Evolutionary conservation across 2,113 vertebrate genomes (phyloP).

Genomic region (Pomatostomus ruficeps): DNA sequence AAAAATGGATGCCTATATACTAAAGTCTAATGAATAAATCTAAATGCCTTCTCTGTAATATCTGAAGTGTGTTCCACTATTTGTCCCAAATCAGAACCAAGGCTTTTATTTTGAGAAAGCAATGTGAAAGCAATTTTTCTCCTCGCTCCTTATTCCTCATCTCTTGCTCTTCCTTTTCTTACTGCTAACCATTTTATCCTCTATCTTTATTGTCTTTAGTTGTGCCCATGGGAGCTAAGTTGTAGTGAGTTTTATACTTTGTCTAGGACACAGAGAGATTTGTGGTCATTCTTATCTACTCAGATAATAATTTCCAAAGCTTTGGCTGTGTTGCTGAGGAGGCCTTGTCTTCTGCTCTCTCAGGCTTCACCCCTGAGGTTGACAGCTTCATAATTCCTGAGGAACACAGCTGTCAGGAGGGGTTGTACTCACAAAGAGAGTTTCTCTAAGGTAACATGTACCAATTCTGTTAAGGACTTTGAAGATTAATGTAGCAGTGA

Average conservation of each 20-base stretch:
- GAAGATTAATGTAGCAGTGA: no score
- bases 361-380: conserved; percentile 55
- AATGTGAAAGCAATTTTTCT: background rate
- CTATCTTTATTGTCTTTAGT: conserved; percentile 15
- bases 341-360: conserved; percentile 35
- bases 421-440: conserved; percentile 38
- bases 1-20: background rate
- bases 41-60: background rate
- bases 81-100: background rate
- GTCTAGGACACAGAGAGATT: conserved; percentile 42
- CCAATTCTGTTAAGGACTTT: conserved; percentile 43
- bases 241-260: conserved; percentile 2
- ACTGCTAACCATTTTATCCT: background rate
- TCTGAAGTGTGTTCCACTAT: background rate
- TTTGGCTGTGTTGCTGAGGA: conserved; percentile 25
- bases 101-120: background rate
- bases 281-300: conserved; percentile 52
- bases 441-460: conserved; percentile 43
- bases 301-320: conserved; percentile 58
- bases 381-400: conserved; percentile 65
- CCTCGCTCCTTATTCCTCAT: background rate
- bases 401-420: conserved; percentile 55
- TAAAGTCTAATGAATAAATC: background rate
- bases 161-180: background rate
- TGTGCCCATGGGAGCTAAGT: background rate